phyloP scores from a whole-genome alignment of 1,140 invertebrate genomes.

The Stegodyphus dumicola region DNA sequence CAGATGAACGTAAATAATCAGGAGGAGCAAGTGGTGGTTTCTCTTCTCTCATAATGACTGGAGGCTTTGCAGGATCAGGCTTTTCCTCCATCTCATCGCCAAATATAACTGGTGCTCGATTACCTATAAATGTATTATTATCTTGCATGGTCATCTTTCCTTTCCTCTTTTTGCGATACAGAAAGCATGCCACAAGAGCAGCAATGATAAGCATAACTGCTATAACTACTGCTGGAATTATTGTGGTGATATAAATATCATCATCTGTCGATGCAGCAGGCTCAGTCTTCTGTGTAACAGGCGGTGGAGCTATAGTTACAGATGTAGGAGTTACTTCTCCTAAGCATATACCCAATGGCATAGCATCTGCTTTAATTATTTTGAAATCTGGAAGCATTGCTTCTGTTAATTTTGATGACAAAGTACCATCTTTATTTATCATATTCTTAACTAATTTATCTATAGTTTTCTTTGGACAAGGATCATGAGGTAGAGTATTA shows the following conservation, averaged over 20 bases:
- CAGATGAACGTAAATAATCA: constrained; percentile 76
- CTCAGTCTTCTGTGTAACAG: constrained; percentile 68
- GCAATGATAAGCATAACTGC: constrained; percentile 88
- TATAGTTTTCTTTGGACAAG: constrained; percentile 83
- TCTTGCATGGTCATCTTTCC: constrained; percentile 82
- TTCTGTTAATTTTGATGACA: constrained; percentile 74
- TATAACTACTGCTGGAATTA: constrained; percentile 90
- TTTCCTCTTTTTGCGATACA: constrained; percentile 84
- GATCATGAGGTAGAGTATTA: constrained; percentile 74
- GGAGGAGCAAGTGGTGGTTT: constrained; percentile 87
- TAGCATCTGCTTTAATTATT: constrained; percentile 78
- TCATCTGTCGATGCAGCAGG: constrained; percentile 70
- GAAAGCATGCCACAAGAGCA: constrained; percentile 85
- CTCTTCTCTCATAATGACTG: constrained; percentile 92
- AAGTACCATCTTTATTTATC: constrained; percentile 70
- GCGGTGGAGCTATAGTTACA: constrained; percentile 65
- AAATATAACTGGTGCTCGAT: constrained; percentile 94
- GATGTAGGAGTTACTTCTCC: constrained; percentile 70
- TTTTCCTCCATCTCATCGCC: constrained; percentile 91
- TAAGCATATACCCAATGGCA: constrained; percentile 79
- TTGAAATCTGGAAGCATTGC: constrained; percentile 83
- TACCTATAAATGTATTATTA: constrained; percentile 77
- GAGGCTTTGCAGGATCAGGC: constrained; percentile 87
- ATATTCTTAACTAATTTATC: constrained; percentile 76
- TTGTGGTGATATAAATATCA: constrained; percentile 89